Evolutionary conservation across 2,888 invertebrate species (phyloP).

Genomic region (Arrhopalites spinosus): DNA sequence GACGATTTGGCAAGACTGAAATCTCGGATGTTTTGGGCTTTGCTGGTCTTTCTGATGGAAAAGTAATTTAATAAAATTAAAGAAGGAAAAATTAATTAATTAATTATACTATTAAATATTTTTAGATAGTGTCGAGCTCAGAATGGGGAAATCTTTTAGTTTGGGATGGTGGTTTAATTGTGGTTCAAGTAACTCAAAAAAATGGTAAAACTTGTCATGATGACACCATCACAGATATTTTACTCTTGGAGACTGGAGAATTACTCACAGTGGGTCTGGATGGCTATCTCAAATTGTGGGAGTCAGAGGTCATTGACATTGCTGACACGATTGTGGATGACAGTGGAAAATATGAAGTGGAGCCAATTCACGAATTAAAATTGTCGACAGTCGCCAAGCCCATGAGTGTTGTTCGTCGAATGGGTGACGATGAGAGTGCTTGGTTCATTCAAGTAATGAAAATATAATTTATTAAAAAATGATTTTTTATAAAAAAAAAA

Average conservation of each 20-base stretch:
- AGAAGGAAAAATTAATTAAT: not conserved
- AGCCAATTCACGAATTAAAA: conserved; percentile 82
- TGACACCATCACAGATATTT: conserved; percentile 73
- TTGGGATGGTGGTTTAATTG: conserved; percentile 89
- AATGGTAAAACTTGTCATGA: conserved; percentile 75
- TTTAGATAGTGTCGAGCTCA: conserved; percentile 81
- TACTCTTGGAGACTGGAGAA: conserved; percentile 63
- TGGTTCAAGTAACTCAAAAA: conserved; percentile 77
- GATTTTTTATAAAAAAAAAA: conserved; percentile 6
- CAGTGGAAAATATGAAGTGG: conserved; percentile 73
- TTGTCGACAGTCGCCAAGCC: conserved; percentile 64
- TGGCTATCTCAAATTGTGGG: conserved; percentile 82
- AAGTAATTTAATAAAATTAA: conserved; percentile 65
- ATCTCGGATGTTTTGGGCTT: conserved; percentile 85
- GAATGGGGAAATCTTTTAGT: conserved; percentile 90
- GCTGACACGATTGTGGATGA: conserved; percentile 83
- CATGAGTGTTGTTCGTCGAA: conserved; percentile 64
- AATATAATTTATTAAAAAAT: not conserved
- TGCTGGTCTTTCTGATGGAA: conserved; percentile 85
- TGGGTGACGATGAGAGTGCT: conserved; percentile 59
- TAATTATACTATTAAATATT: no score
- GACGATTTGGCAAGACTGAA: conserved; percentile 89
- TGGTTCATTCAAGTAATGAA: conserved; percentile 76
- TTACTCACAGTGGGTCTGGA: conserved; percentile 70
- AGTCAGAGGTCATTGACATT: conserved; percentile 87